Evolutionary conservation across 2,888 invertebrate species (phyloP), one percentile per base, ranked within the genome.

Genomic region (Rhopalosiphum nymphaeae): DNA sequence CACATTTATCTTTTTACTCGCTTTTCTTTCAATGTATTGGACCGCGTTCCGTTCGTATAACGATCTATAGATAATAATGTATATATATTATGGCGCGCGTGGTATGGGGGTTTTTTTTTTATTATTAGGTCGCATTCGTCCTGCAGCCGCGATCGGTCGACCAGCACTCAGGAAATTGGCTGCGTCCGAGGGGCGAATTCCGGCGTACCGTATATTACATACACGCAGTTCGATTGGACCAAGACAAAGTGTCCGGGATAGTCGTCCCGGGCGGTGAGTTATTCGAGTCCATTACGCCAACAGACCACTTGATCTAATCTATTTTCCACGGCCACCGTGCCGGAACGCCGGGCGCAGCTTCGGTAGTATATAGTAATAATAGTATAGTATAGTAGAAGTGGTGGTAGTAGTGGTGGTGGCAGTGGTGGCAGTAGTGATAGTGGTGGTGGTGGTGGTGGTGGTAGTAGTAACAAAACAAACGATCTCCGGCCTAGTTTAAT

Each of bases 291-390:
- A 94, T 94, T 94, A 94, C 93, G 93, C 57, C 90, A 94, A 94
- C 93, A 94, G 93, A 94, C 93, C 93, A 94, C 93, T 94, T 94
- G 93, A 94, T 94, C 93, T 94, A 94, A 94, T 94, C 93, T 94
- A 94, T 94, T 94, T 94, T 94, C 93, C 93, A 94, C 90, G 93
- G 93, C 46, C 89, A 90, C 93, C 85, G 93, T 94, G 93, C 93
- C 93, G 93, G 93, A 94, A 94, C 93, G 93, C 16, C 92, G 67
- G 92, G 29, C 92, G 29, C 91, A 25, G 56, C 56, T 25, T n/a
- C 5, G 90, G 44, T 11, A 78, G 67, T 67, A n/a, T n/a, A n/a
- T n/a, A 53, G 5, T 87, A 87, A 11, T 46, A 85, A 42, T 46
- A n/a, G 61, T 89, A 53, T 53, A 53, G 88, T 87, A n/a, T 1